Percentiles rank a stretch among this genome's conserved stretches.
These are phyloP conservation scores for Drosophila neonasuta DNA, from an alignment of 2,888 invertebrate species.

Conservation along the genomic window DNA sequence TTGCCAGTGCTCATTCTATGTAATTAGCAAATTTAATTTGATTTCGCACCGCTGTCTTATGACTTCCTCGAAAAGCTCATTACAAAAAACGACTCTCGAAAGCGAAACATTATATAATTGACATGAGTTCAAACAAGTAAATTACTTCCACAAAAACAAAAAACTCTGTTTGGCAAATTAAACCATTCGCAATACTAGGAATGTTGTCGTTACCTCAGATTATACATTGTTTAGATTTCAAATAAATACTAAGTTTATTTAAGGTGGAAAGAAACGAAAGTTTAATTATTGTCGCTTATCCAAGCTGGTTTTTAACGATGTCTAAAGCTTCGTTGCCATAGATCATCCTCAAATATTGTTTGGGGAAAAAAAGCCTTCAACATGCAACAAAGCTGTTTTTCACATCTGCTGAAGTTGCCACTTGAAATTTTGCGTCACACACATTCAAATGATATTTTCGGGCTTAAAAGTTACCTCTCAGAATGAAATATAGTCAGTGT, in stretches of 20 bases:
- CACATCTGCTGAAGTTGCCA: slow-evolving; percentile 15
- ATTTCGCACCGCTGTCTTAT: slow-evolving; percentile 18
- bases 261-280: background rate
- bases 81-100: slow-evolving; percentile 6
- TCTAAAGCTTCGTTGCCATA: too few species aligned
- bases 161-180: slow-evolving; percentile 1
- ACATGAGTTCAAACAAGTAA: slow-evolving; percentile 18
- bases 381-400: slow-evolving; percentile 11
- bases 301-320: too few species aligned
- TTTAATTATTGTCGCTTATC: background rate
- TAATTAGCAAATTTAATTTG: slow-evolving; percentile 59
- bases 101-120: slow-evolving; percentile 16
- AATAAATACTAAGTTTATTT: background rate
- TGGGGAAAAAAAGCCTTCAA: background rate
- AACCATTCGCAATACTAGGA: background rate
- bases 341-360: background rate
- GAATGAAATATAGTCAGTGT: slow-evolving; percentile 42
- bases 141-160: slow-evolving; percentile 1
- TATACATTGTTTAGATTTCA: background rate
- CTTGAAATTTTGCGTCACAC: background rate
- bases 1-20: slow-evolving; percentile 1
- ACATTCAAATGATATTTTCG: slow-evolving; percentile 17
- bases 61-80: slow-evolving; percentile 31
- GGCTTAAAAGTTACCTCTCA: slow-evolving; percentile 23
- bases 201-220: background rate